Evolutionary conservation across 2,888 invertebrate species (phyloP).

Genomic region (Leucophora obtusa): DNA sequence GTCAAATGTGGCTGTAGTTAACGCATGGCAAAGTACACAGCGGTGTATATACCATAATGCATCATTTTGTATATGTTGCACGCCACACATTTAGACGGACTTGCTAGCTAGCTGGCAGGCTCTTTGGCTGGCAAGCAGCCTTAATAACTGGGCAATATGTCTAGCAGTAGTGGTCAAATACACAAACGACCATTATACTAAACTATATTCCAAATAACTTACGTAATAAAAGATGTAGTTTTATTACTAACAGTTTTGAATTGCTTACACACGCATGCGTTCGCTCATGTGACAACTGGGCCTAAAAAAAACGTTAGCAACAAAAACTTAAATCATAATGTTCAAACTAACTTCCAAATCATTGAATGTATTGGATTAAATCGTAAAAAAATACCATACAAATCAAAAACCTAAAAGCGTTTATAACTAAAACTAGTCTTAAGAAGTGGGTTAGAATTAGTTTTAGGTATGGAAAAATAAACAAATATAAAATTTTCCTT

Average conservation of each 20-base stretch:
- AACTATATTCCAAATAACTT: constrained; percentile 65
- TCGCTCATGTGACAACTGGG: constrained; percentile 52
- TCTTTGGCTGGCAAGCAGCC: constrained; percentile 49
- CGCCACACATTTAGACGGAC: constrained; percentile 70
- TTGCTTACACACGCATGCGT: constrained; percentile 58
- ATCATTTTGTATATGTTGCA: constrained; percentile 52
- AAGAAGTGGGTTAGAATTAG: constrained; percentile 67
- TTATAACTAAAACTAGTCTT: constrained; percentile 56
- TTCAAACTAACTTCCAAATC: constrained; percentile 38
- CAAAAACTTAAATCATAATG: constrained; percentile 24
- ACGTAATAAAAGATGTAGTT: constrained; percentile 69
- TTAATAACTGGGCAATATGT: constrained; percentile 63
- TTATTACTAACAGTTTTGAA: constrained; percentile 28
- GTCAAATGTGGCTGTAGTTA: not conserved
- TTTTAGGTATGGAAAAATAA: constrained; percentile 45
- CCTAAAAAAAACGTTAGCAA: constrained; percentile 6
- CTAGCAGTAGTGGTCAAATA: constrained; percentile 59
- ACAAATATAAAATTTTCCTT: constrained; percentile 15
- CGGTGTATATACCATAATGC: constrained; percentile 28
- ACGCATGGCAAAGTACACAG: constrained; percentile 1
- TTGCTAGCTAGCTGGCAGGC: constrained; percentile 14
- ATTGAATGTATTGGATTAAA: constrained; percentile 29
- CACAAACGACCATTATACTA: constrained; percentile 43
- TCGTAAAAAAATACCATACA: constrained; percentile 17
- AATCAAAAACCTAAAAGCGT: constrained; percentile 32